Evolutionary conservation across 2,113 vertebrate genomes (phyloP).

Genomic region (Cettia cetti): DNA sequence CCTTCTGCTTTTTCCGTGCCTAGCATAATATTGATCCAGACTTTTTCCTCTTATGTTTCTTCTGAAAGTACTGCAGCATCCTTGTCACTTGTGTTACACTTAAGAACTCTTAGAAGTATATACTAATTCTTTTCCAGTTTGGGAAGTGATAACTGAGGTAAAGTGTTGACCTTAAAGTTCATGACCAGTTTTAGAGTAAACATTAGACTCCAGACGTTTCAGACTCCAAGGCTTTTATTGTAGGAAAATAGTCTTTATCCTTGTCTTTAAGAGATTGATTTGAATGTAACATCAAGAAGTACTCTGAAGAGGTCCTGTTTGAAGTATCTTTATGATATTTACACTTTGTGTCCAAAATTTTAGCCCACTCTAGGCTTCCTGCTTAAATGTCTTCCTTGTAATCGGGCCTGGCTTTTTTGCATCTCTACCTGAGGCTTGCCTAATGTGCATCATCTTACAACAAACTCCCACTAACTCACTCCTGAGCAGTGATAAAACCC

Average conservation of each 20-base stretch:
- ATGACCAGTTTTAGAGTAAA: not conserved
- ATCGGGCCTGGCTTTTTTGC: not conserved
- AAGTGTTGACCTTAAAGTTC: not conserved
- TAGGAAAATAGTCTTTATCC: not conserved
- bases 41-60: not conserved
- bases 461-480: not conserved
- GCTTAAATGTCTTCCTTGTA: not conserved
- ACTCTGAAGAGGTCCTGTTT: not conserved
- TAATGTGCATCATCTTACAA: not conserved
- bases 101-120: not conserved
- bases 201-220: not conserved
- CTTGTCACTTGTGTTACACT: not conserved
- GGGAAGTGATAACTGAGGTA: not conserved
- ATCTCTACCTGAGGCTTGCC: not conserved
- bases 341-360: not conserved
- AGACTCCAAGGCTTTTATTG: not conserved
- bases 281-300: not conserved
- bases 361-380: not conserved
- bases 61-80: not conserved
- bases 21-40: not conserved
- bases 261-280: not conserved
- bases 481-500: not conserved
- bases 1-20: constrained; percentile 12
- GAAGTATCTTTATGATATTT: not conserved
- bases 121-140: not conserved